Base-by-base conservation (phyloP, 92 coral and sea anemone genomes). In the Meandrina meandrites region DNA sequence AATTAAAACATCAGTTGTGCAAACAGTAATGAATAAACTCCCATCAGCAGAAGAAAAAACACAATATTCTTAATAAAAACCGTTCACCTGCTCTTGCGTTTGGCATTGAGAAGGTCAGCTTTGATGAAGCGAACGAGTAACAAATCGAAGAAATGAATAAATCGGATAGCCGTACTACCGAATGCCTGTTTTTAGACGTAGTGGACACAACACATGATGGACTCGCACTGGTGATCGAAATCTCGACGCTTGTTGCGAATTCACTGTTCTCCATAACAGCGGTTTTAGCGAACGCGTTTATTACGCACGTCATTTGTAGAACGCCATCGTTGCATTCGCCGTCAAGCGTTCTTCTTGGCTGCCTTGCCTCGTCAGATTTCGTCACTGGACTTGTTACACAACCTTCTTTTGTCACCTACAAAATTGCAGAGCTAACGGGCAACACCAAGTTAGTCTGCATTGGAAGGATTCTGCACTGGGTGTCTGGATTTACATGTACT, bases 311-410 rank as follows among this genome's bases (percentile, higher is more conserved):
- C 19, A 74, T 84, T 6, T 74, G n/a, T 64, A 84, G 75, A 32
- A 84, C 60, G 60, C 81, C 40, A 1, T 22, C 22, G 28, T 79
- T 83, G 35, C 80, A 68, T 1, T 12, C 79, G 9, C 87, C 87
- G 60, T 72, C 87, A 31, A 84, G 53, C 82, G 81, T 75, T 66
- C 76, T 84, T 31, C 16, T 84, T 36, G 75, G 88, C 82, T 75
- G 57, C 51, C 58, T 75, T 36, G 82, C 81, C 8, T 84, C 15
- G 24, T 19, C 82, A 24, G 81, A 75, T 35, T 74, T 84, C 8
- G 35, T 84, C 4, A 75, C 72, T 16, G 88, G 88, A 28, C 72
- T 84, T 0, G 3, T 84, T 15, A 45, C 58, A 0, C 82, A 84
- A 53, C 88, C 88, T 5, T 67, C 47, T 5, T 58, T 84, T 27